Evolutionary conservation across 1,140 invertebrate genomes (phyloP).

Genomic region (Caenorhabditis briggsae): DNA sequence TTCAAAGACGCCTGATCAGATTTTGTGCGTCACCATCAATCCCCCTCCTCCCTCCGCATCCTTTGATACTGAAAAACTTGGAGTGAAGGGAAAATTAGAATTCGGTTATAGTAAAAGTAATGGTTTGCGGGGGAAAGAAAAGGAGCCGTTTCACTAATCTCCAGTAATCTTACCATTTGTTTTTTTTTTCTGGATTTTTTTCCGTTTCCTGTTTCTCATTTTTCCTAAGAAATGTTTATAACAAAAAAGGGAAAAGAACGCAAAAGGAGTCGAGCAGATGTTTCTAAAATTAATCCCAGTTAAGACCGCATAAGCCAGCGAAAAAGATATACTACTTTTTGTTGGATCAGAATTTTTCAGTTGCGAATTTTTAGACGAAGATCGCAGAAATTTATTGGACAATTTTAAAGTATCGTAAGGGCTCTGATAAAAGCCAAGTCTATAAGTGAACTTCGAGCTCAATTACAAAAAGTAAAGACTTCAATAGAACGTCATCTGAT

Average conservation of each 20-base stretch:
- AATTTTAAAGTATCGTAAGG: no score
- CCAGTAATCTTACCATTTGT: background rate
- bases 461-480: no score
- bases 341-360: background rate
- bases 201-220: background rate
- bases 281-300: slow-evolving; percentile 21
- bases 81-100: background rate
- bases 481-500: no score
- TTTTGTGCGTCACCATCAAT: slow-evolving; percentile 25
- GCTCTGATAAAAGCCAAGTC: no score
- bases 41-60: slow-evolving; percentile 3
- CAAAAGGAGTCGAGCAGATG: background rate
- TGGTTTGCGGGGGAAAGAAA: background rate
- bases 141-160: background rate
- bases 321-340: background rate
- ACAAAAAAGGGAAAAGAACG: background rate
- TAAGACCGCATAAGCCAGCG: background rate
- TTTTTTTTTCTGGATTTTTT: background rate
- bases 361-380: background rate
- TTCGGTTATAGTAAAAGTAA: background rate
- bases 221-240: background rate
- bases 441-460: no score
- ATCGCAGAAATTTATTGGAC: background rate
- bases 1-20: slow-evolving; percentile 44
- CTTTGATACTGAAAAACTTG: slow-evolving; percentile 45